A percentile compares a stretch with the other conserved stretches of the same genome.
These are phyloP conservation scores for Dolichallabes microphthalmus DNA, from an alignment of 2,113 vertebrate genomes.

Conservation along the genomic window DNA sequence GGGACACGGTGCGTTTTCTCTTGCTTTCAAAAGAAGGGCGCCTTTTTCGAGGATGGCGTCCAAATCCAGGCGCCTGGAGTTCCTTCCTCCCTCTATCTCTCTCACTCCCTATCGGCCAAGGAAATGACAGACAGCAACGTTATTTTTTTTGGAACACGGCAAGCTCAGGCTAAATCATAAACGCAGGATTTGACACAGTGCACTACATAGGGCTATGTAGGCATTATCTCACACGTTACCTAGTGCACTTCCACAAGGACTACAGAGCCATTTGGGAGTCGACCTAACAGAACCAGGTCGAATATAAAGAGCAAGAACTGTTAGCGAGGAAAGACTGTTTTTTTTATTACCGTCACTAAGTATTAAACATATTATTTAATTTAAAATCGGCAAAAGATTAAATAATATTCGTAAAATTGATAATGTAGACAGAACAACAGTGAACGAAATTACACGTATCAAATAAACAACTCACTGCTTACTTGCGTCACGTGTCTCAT, in stretches of 20 bases:
- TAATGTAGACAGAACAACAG: not conserved
- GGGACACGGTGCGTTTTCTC: conserved; percentile 41
- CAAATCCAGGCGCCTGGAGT: conserved; percentile 64
- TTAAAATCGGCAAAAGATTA: not conserved
- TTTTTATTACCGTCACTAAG: not conserved
- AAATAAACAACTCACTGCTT: not conserved
- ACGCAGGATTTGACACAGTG: not conserved
- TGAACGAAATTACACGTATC: not conserved
- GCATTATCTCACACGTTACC: not conserved
- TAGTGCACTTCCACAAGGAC: not conserved
- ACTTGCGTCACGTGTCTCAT: not conserved
- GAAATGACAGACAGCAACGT: conserved; percentile 49
- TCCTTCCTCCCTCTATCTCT: conserved; percentile 61
- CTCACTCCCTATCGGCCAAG: conserved; percentile 47
- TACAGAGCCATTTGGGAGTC: not conserved
- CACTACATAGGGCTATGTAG: not conserved
- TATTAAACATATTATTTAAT: not conserved
- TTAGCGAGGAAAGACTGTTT: not conserved
- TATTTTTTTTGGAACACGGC: conserved; percentile 16
- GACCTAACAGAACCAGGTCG: not conserved
- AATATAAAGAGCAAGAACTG: not conserved
- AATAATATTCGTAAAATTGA: not conserved
- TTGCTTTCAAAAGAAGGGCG: conserved; percentile 72
- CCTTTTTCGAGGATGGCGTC: conserved; percentile 74
- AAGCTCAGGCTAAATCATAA: not conserved